These are phyloP conservation scores for Meloidogyne floridensis DNA, from an alignment of 1,140 invertebrate species.

Conservation along the genomic window DNA sequence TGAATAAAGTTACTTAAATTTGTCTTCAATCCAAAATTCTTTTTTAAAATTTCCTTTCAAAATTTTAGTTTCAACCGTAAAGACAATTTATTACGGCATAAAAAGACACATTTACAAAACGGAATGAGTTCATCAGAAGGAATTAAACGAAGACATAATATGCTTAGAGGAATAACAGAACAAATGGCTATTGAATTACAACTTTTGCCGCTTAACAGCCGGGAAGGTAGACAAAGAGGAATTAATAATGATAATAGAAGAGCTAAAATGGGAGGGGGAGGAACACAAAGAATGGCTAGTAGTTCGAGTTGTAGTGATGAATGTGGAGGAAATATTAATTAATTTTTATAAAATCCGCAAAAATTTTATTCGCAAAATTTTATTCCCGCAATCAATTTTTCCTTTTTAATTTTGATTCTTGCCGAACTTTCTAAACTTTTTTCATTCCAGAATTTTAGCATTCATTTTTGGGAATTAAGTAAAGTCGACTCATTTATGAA, in stretches of 20 bases:
- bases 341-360: background rate
- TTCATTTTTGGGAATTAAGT: background rate
- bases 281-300: too few relatives aligned
- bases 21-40: too few relatives aligned
- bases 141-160: slow-evolving; percentile 27
- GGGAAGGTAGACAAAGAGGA: background rate
- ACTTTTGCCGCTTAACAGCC: background rate
- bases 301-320: background rate
- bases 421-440: background rate
- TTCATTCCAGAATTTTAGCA: background rate
- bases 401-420: background rate
- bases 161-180: slow-evolving; percentile 18
- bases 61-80: slow-evolving; percentile 60
- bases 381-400: too few relatives aligned
- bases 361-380: too few relatives aligned
- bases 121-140: slow-evolving; percentile 20
- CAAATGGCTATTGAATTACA: background rate
- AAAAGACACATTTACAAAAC: slow-evolving; percentile 59
- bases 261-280: background rate
- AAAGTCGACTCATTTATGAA: too few relatives aligned
- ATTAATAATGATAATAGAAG: slow-evolving; percentile 2
- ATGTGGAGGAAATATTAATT: background rate
- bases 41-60: too few relatives aligned
- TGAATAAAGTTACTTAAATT: too few relatives aligned
- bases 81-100: slow-evolving; percentile 61